These are phyloP conservation scores for Mesorhabditis belari DNA, from an alignment of 2,888 invertebrate species.

Conservation along the genomic window DNA sequence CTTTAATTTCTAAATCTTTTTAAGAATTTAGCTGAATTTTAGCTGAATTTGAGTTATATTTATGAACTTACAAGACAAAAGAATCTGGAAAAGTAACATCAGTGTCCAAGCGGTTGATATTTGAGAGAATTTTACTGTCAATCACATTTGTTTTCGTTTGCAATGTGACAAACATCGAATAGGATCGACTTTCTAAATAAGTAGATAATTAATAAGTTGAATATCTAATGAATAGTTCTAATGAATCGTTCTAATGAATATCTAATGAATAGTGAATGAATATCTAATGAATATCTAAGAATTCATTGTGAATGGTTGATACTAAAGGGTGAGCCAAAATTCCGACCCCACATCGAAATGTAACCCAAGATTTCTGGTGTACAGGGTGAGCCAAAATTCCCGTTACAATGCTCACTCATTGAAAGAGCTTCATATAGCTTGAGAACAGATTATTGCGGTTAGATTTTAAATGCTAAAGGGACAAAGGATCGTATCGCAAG, in stretches of 20 bases:
- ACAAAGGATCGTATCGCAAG: too few species aligned
- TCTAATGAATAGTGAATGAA: neutral
- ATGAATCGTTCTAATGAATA: neutral
- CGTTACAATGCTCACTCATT: too few species aligned
- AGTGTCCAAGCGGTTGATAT: conserved; percentile 27
- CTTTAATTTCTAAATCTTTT: neutral
- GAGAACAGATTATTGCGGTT: too few species aligned
- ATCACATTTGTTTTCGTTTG: conserved; percentile 26
- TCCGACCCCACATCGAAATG: too few species aligned
- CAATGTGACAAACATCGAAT: conserved; percentile 33
- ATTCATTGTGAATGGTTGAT: neutral
- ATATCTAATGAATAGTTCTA: neutral
- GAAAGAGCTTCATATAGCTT: too few species aligned
- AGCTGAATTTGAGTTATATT: neutral
- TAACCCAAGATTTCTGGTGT: too few species aligned
- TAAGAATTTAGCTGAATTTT: neutral
- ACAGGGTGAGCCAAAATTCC: too few species aligned
- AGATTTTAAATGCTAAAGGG: too few species aligned
- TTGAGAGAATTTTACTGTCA: conserved; percentile 28
- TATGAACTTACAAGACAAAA: conserved; percentile 27
- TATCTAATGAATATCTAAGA: neutral
- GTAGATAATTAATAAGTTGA: neutral
- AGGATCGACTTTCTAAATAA: conserved; percentile 26
- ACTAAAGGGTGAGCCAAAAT: too few species aligned
- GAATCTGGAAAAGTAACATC: conserved; percentile 32